Base-by-base conservation (phyloP, 2,797 vertebrate genomes). In the Miichthys miiuy region DNA sequence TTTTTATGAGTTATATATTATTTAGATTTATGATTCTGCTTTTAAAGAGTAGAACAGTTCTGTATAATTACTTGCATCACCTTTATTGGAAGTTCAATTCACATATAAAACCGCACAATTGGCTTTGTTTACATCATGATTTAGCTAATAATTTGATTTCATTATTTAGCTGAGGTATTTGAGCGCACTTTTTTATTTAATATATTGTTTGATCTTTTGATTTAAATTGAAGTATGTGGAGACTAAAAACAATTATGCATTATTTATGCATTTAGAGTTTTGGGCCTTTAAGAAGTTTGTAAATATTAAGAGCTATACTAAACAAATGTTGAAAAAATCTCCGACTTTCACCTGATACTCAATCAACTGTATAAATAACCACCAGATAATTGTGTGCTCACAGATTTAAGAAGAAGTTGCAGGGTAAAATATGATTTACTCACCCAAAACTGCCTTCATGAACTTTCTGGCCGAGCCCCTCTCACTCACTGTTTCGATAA, bases 401-500 rank as follows among this genome's bases (percentile, higher is more conserved):
- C 1, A 21, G 11, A 61, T 72, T 50, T n/a, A 0, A 55, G 25
- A 47, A 27, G 58, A 72, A 14, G 16, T 62, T 23, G 21, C 38
- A 18, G 27, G 21, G 17, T 25, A 27, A 68, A 62, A 72, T 58
- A n/a, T 46, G 17, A 74, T 76, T 51, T n/a, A 65, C 44, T 38
- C 16, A 13, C 14, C n/a, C 42, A 44, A 60, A 52, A 56, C 27
- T 42, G 51, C 23, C 57, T 72, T 68, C 27, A 51, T 76, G 67
- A 77, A 68, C 56, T 57, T 50, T 71, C 38, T n/a, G 61, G 46
- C 61, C 13, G 11, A 66, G 58, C 60, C 42, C 41, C 58, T 63
- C 71, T 71, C 83, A 25, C 75, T 88, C 83, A 89, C 78, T 90
- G 85, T 92, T 91, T 88, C 86, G 60, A 83, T 91, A 92, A 92